Evolutionary conservation across 1,140 invertebrate genomes (phyloP), one percentile per base, ranked within the genome.

Genomic region (Lordiphosa mommai): DNA sequence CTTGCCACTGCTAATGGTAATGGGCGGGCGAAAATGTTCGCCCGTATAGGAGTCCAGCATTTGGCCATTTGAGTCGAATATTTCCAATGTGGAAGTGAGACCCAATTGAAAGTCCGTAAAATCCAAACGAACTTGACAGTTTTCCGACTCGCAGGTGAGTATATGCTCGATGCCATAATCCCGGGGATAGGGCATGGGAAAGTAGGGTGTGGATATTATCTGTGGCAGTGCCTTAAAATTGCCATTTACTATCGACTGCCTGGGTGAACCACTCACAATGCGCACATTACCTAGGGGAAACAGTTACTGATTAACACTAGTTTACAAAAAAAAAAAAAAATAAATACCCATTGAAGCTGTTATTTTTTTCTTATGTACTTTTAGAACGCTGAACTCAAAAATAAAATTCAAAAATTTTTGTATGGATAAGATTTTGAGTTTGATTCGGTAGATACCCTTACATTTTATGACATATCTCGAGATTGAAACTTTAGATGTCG

Each of bases 61-160:
- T 82, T 93, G 91, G 5, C 92, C 92, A 73, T 94, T 93, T 86
- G 91, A 93, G 86, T 95, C 93, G 57, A 93, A 94, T 85, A 94
- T 93, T 91, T 94, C 93, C 63, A 94, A 91, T 5, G 94, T 93
- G 0, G 93, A 94, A 30, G 92, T 91, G 1, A 91, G 84, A 0
- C 93, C 92, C 46, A 95, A 85, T 63, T 93, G 92, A 72, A 94
- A 94, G 73, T 95, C 94, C 2, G 92, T 92, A 68, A 95, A 95
- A 41, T 93, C 89, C 23, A 95, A 69, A 40, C 92, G 90, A 27
- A 95, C 91, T 12, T 91, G 88, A 65, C 93, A 93, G 3, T 89
- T 89, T 12, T 91, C 89, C 29, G 88, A 73, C 51, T 88, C 77
- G 74, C 93, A 93, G 9, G 90, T 91, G 16, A 94, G 90, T 3